Conservation (phyloP, 2,797 vertebrate species). For the Sarcophilus harrisii region DNA sequence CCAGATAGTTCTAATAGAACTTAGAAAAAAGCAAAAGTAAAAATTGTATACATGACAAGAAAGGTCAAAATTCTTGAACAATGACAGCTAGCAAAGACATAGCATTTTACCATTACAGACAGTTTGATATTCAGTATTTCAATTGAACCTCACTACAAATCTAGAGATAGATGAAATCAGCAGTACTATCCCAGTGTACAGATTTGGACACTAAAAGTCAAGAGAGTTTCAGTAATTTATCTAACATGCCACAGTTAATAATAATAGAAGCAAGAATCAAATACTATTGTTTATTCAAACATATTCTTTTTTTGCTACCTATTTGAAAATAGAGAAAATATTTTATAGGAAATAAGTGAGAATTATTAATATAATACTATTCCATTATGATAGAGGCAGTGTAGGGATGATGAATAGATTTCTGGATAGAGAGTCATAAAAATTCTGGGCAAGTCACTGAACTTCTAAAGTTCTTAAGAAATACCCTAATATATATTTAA, state of each 20-base stretch:
- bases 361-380: not conserved
- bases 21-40: not conserved
- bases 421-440: not conserved
- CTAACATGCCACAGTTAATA: not conserved
- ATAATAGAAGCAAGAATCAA: not conserved
- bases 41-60: not conserved
- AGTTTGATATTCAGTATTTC: not conserved
- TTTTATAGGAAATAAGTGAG: not conserved
- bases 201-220: not conserved
- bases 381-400: not conserved
- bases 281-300: not conserved
- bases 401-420: not conserved
- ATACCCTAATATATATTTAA: not conserved
- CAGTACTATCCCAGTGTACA: not conserved
- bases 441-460: not conserved
- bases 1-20: not conserved
- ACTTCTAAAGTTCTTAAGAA: not conserved
- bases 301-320: not conserved
- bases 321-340: not conserved
- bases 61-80: not conserved
- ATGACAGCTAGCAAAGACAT: not conserved
- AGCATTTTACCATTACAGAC: not conserved
- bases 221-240: not conserved
- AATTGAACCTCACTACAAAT: not conserved
- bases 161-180: not conserved